These are phyloP conservation scores for Mesoclemmys tuberculata DNA, from an alignment of 2,113 vertebrate genomes.

Conservation along the genomic window DNA sequence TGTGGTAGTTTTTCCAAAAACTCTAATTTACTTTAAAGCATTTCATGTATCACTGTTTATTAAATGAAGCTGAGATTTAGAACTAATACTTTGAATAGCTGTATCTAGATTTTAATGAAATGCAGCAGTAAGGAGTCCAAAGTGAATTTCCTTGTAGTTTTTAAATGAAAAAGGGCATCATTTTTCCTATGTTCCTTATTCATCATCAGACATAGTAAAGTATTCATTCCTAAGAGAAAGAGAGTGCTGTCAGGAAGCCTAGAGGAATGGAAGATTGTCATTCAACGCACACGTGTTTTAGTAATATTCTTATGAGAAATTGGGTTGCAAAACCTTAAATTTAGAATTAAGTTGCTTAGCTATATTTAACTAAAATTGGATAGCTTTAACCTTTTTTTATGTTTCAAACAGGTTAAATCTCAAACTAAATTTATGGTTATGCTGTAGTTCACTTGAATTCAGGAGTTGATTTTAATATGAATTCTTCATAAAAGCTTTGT, in stretches of 20 bases:
- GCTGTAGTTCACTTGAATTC: constrained; percentile 69
- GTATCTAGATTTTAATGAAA: constrained; percentile 63
- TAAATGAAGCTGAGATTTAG: constrained; percentile 34
- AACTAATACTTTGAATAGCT: constrained; percentile 54
- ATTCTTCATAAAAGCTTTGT: constrained; percentile 26
- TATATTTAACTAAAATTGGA: constrained; percentile 79
- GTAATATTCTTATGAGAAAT: constrained; percentile 71
- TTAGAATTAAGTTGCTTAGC: constrained; percentile 69
- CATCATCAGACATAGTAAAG: constrained; percentile 59
- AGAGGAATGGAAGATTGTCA: constrained; percentile 68
- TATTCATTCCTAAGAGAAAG: constrained; percentile 64
- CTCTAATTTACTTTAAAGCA: constrained; percentile 50
- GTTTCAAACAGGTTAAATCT: constrained; percentile 70
- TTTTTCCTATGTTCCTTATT: constrained; percentile 67
- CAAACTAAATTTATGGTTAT: constrained; percentile 65
- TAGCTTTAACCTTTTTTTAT: constrained; percentile 76
- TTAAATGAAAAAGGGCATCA: constrained; percentile 61
- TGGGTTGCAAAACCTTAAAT: constrained; percentile 63
- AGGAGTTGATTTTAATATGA: constrained; percentile 49
- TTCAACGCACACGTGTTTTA: constrained; percentile 72
- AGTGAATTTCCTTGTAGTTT: constrained; percentile 62
- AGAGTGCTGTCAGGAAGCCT: constrained; percentile 60
- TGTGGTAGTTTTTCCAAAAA: neutral
- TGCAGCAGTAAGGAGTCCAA: constrained; percentile 28
- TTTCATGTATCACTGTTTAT: constrained; percentile 27